Percentiles rank a stretch among this genome's conserved stretches.
Evolutionary conservation across 2,113 vertebrate species (phyloP).

Genomic region (Cynopterus brachyotis): DNA sequence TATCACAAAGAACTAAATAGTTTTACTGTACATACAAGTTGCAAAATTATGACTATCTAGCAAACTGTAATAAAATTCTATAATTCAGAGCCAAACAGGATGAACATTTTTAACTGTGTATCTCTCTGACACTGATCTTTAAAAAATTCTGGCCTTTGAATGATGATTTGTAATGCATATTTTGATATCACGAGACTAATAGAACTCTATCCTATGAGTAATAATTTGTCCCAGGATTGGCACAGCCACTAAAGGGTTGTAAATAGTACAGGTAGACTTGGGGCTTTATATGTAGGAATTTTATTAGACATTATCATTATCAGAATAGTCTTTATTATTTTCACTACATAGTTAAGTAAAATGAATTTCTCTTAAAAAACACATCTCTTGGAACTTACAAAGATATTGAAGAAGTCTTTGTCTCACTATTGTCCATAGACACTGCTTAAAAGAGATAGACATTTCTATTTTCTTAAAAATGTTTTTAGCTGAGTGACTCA

Average conservation of each 20-base stretch:
- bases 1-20: constrained; percentile 49
- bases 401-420: background rate
- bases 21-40: constrained; percentile 45
- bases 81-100: constrained; percentile 56
- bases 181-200: constrained; percentile 49
- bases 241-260: background rate
- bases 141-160: constrained; percentile 24
- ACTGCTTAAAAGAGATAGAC: background rate
- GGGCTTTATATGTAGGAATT: background rate
- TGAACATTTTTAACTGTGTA: constrained; percentile 9
- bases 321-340: background rate
- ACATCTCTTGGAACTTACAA: background rate
- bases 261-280: background rate
- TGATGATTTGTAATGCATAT: constrained; percentile 50
- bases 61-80: constrained; percentile 53
- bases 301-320: background rate
- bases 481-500: background rate
- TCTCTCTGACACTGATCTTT: constrained; percentile 10
- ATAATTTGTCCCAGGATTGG: constrained; percentile 7
- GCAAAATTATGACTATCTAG: constrained; percentile 50
- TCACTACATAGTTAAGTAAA: background rate
- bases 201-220: background rate
- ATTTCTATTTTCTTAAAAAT: background rate
- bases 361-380: background rate
- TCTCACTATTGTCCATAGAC: background rate